These are phyloP conservation scores for Lipophrys pholis DNA, from an alignment of 2,113 vertebrate species.

Conservation along the genomic window DNA sequence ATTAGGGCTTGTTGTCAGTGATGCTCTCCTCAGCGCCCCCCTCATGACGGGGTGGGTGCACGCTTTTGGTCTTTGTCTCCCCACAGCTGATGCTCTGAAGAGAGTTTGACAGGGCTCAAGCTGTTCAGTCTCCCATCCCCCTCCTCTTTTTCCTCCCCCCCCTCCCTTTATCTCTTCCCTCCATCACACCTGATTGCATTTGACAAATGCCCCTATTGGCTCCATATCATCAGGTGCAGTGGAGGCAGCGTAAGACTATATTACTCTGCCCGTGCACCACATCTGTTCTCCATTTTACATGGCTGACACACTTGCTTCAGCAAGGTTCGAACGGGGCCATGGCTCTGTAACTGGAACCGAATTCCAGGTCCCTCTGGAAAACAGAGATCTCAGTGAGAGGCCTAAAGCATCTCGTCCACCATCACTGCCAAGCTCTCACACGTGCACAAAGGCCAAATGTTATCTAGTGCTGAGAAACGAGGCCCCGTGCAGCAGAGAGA, in stretches of 20 bases:
- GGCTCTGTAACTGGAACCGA: constrained; percentile 61
- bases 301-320: constrained; percentile 70
- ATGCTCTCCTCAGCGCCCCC: constrained; percentile 32
- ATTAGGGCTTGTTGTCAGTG: constrained; percentile 38
- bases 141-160: constrained; percentile 34
- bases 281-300: constrained; percentile 78
- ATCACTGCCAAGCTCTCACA: constrained; percentile 60
- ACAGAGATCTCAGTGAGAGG: constrained; percentile 50
- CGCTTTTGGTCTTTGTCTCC: constrained; percentile 61
- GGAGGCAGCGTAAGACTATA: constrained; percentile 80
- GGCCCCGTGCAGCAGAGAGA: constrained; percentile 1
- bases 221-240: constrained; percentile 80
- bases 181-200: constrained; percentile 84
- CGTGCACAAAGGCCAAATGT: neutral
- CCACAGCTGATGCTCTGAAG: constrained; percentile 74
- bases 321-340: constrained; percentile 64
- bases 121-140: constrained; percentile 49
- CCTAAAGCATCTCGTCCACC: constrained; percentile 34
- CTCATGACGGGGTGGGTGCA: constrained; percentile 13
- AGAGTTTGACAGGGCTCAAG: constrained; percentile 74
- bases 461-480: neutral
- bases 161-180: constrained; percentile 62
- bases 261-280: constrained; percentile 77
- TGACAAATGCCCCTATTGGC: constrained; percentile 83
- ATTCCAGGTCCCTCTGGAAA: constrained; percentile 49